Conservation (phyloP, 2,113 vertebrate genomes). For the Physeter macrocephalus region DNA sequence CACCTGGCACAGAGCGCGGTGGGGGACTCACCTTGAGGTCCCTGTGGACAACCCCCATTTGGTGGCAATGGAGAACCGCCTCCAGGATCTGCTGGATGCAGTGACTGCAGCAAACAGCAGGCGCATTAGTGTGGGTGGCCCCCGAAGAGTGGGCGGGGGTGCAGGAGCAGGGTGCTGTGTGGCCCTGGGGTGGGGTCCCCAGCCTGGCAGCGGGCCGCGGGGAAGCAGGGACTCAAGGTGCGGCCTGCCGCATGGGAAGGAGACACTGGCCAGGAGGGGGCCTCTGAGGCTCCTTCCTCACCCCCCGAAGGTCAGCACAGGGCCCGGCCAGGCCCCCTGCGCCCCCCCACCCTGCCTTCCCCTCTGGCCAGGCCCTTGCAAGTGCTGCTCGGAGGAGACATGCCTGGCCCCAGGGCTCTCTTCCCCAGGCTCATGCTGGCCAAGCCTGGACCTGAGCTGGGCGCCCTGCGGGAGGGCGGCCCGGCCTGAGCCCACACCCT, state of each 20-base stretch:
- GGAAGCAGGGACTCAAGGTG: neutral
- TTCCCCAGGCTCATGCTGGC: neutral
- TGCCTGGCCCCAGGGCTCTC: rapidly evolving
- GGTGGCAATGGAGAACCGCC: conserved; percentile 96
- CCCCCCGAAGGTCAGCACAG: neutral
- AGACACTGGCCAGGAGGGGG: neutral
- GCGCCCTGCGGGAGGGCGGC: neutral
- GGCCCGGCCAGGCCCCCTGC: neutral
- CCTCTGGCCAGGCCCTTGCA: neutral
- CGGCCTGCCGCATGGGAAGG: neutral
- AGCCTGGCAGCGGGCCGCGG: neutral
- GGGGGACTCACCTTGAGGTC: conserved; percentile 94
- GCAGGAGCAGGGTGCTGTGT: neutral
- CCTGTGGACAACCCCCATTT: conserved; percentile 98
- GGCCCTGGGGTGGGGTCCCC: neutral
- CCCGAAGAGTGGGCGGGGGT: neutral
- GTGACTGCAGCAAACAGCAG: conserved; percentile 91
- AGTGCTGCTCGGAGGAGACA: neutral
- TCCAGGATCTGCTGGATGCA: conserved; percentile 99
- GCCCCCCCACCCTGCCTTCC: too few relatives aligned
- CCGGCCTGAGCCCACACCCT: neutral
- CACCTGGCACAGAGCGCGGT: neutral
- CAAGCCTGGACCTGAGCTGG: neutral
- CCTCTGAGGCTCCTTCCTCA: neutral
- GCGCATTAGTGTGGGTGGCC: conserved; percentile 59